phyloP scores from a whole-genome alignment of 2,888 invertebrate species.

The Crioceris asparagi region DNA sequence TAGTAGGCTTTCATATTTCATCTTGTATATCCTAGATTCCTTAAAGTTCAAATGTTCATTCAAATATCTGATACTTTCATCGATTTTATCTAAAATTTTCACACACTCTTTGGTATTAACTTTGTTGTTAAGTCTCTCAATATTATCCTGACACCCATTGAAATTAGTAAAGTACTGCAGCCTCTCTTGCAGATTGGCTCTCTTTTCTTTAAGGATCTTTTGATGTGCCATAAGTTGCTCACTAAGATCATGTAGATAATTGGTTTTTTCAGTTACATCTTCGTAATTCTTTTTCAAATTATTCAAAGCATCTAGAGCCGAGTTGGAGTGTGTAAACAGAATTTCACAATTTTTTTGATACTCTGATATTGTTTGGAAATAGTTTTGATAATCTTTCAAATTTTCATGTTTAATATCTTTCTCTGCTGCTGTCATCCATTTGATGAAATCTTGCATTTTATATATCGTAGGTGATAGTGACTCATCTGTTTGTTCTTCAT shows the following conservation, averaged over 20 bases:
- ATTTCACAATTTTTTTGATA: constrained; percentile 58
- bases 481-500: constrained; percentile 18
- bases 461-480: constrained; percentile 37
- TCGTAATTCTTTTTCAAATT: constrained; percentile 69
- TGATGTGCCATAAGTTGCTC: constrained; percentile 87
- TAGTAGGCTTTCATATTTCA: constrained; percentile 77
- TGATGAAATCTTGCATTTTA: constrained; percentile 59
- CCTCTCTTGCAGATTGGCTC: constrained; percentile 68
- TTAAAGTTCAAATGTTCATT: constrained; percentile 71
- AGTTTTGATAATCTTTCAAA: constrained; percentile 58
- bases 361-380: constrained; percentile 58
- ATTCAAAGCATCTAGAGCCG: constrained; percentile 47
- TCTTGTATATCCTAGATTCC: constrained; percentile 71
- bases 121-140: constrained; percentile 25
- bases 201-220: constrained; percentile 66
- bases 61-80: constrained; percentile 77
- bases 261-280: constrained; percentile 84
- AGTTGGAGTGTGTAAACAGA: constrained; percentile 46
- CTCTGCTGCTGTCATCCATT: constrained; percentile 66
- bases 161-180: constrained; percentile 80
- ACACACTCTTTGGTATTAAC: constrained; percentile 66
- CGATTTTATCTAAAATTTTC: constrained; percentile 69
- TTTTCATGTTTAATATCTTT: constrained; percentile 58
- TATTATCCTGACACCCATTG: constrained; percentile 26
- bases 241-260: constrained; percentile 81